phyloP scores from a whole-genome alignment of 1,140 invertebrate genomes.

The Goniozus legneri region DNA sequence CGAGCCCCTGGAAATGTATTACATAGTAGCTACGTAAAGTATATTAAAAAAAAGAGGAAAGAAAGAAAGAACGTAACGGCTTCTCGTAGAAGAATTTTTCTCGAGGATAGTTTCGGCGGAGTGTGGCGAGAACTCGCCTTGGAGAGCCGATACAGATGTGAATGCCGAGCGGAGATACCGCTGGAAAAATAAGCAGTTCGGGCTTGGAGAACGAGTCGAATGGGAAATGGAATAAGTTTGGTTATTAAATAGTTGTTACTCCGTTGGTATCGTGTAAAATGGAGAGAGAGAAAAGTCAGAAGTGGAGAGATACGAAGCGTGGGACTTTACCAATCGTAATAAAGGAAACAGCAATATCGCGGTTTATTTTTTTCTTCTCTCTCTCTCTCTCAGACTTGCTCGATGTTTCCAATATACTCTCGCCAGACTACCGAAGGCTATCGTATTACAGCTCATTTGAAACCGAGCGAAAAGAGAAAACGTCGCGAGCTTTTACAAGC shows the following conservation, averaged over 20 bases:
- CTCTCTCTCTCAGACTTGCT: neutral
- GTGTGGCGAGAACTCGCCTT: too few species aligned
- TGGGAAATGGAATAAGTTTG: conserved; percentile 42
- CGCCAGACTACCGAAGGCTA: neutral
- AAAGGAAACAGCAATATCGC: conserved; percentile 30
- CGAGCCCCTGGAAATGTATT: too few species aligned
- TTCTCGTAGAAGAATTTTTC: too few species aligned
- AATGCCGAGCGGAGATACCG: too few species aligned
- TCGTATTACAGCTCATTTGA: neutral
- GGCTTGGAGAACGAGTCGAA: too few species aligned
- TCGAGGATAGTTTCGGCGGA: too few species aligned
- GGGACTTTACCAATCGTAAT: conserved; percentile 23
- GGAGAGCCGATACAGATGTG: too few species aligned
- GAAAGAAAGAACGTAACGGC: too few species aligned
- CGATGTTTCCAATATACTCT: neutral
- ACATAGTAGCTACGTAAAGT: too few species aligned
- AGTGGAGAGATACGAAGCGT: conserved; percentile 3
- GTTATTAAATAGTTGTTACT: conserved; percentile 40
- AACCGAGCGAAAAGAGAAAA: neutral
- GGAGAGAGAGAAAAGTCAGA: neutral
- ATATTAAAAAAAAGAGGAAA: too few species aligned
- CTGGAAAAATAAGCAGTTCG: too few species aligned
- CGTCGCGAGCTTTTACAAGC: neutral
- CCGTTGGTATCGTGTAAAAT: conserved; percentile 5
- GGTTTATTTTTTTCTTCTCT: neutral